A percentile compares a stretch with the other conserved stretches of the same genome.
Conservation (phyloP, 1,140 invertebrate species). For the Spodoptera litura region DNA sequence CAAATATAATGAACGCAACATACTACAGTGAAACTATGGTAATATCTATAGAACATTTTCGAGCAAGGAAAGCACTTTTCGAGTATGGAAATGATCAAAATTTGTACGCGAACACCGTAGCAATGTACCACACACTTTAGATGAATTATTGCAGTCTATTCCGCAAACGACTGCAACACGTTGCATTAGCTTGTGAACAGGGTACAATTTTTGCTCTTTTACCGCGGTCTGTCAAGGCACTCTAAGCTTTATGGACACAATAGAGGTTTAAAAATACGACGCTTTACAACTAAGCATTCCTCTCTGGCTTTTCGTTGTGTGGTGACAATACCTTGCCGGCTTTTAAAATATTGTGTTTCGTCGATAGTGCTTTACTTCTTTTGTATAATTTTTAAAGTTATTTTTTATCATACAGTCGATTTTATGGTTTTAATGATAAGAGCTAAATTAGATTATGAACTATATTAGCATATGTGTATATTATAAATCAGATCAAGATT, state of each 20-base stretch:
- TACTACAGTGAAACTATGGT: too few species aligned
- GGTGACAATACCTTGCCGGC: background rate
- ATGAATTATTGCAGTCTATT: slow-evolving; percentile 27
- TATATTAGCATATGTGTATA: too few species aligned
- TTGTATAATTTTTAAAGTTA: too few species aligned
- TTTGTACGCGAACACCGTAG: slow-evolving; percentile 17
- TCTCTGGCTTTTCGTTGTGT: background rate
- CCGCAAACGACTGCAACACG: slow-evolving; percentile 25
- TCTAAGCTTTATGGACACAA: slow-evolving; percentile 29
- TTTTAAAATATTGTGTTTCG: background rate
- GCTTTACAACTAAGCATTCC: background rate
- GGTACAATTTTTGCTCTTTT: slow-evolving; percentile 12
- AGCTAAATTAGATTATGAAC: too few species aligned
- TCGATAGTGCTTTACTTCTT: too few species aligned
- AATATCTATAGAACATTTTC: too few species aligned
- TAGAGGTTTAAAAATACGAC: slow-evolving; percentile 22
- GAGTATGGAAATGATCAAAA: slow-evolving; percentile 30
- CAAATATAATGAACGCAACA: too few species aligned
- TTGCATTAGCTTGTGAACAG: slow-evolving; percentile 28
- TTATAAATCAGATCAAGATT: too few species aligned
- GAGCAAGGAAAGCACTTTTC: background rate
- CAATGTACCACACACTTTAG: slow-evolving; percentile 21
- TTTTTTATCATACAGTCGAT: too few species aligned
- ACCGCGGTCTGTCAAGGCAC: slow-evolving; percentile 12
- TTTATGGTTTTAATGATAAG: too few species aligned